These are phyloP conservation scores for Lepilemur ruficaudatus DNA, from an alignment of 2,797 vertebrate genomes.

Conservation along the genomic window DNA sequence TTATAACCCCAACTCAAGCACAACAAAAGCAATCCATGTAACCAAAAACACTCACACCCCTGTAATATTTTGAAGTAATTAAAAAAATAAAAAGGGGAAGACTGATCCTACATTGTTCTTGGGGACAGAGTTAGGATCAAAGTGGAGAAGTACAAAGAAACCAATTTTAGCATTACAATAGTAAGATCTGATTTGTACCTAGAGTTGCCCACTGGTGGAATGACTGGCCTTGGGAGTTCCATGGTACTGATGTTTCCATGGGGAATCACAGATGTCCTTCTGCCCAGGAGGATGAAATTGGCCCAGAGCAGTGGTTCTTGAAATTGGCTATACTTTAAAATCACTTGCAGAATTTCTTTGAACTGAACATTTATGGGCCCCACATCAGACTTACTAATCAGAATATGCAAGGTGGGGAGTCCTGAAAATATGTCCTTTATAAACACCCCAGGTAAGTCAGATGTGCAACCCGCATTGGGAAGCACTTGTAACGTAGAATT, in stretches of 20 bases:
- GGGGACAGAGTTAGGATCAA: background rate
- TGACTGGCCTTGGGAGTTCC: background rate
- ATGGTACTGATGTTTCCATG: background rate
- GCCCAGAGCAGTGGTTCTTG: background rate
- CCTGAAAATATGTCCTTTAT: background rate
- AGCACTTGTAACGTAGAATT: background rate
- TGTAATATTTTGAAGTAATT: too few species aligned
- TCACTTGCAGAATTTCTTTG: background rate
- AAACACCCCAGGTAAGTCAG: background rate
- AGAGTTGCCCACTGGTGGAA: too few species aligned
- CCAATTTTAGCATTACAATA: background rate
- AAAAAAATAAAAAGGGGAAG: background rate
- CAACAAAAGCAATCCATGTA: too few species aligned
- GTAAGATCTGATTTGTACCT: background rate
- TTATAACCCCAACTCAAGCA: too few species aligned
- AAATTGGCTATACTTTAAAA: background rate
- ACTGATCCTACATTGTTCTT: background rate
- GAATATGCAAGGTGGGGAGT: background rate
- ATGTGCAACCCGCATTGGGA: background rate
- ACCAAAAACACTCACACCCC: too few species aligned
- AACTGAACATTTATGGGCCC: background rate
- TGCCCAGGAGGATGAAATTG: background rate
- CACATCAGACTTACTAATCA: background rate
- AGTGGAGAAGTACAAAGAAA: background rate
- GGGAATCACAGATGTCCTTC: background rate